These are phyloP conservation scores for Arrhamphus sclerolepis DNA, from an alignment of 2,797 vertebrate genomes.

Conservation along the genomic window DNA sequence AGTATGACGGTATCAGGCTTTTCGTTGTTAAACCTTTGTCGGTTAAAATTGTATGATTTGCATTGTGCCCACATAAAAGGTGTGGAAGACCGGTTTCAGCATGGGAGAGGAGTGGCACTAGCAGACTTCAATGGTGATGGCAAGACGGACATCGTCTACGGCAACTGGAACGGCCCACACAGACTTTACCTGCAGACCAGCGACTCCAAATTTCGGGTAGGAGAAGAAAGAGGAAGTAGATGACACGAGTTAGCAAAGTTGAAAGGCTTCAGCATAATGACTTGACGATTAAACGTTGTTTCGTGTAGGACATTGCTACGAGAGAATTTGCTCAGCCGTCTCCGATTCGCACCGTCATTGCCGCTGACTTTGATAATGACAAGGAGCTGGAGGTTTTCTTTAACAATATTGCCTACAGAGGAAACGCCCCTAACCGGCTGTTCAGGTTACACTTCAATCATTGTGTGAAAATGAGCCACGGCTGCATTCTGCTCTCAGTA, in stretches of 20 bases:
- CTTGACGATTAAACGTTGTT: constrained; percentile 4
- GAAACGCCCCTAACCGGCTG: constrained; percentile 87
- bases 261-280: not conserved
- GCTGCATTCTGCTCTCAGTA: no score
- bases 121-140: constrained; percentile 94
- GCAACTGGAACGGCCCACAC: constrained; percentile 96
- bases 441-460: constrained; percentile 83
- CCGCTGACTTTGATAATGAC: constrained; percentile 94
- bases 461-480: not conserved
- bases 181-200: constrained; percentile 89
- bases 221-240: constrained; percentile 11
- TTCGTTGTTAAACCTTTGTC: no score
- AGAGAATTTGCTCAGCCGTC: constrained; percentile 87
- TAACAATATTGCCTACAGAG: constrained; percentile 93
- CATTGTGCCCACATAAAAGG: constrained; percentile 69
- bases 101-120: constrained; percentile 90
- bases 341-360: constrained; percentile 90
- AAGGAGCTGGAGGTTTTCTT: constrained; percentile 94
- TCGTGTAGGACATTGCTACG: constrained; percentile 86
- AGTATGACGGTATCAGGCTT: no score
- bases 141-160: constrained; percentile 92
- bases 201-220: constrained; percentile 86
- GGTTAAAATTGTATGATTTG: not conserved
- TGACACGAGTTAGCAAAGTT: not conserved
- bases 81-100: constrained; percentile 87